Base-by-base conservation (phyloP, 2,888 invertebrate genomes). In the Campoplex nolae region DNA sequence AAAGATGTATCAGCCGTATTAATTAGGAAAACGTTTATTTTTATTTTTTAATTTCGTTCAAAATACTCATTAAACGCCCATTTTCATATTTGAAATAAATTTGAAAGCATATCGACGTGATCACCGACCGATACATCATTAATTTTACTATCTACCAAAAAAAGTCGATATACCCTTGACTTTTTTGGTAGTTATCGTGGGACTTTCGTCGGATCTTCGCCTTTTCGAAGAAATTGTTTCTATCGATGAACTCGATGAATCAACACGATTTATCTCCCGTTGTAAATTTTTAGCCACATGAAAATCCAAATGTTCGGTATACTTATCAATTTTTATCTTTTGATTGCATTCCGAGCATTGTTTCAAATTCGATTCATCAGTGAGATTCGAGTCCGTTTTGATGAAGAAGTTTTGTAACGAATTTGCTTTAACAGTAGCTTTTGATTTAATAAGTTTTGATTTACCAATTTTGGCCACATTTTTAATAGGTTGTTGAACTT, bases 231-330 rank as follows among this genome's bases (percentile, higher is more conserved):
- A 54, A 45, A 23, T 84, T 48, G 65, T 56, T 67, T 71, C 71
- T 32, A 56, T 38, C 65, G 73, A 54, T 51, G 70, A n/a, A 54
- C 35, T 62, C 18, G 79, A 65, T 16, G 79, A 73, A 56, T 70
- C 67, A 48, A 68, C 35, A 0, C 94, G 95, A 92, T 97, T 97
- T 9, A 97, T 92, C 94, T 96, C 96, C 89, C 95, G 95, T 90
- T 96, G 97, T 77, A 99, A 93, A 91, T 96, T 96, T 92, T 97
- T 96, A 7, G 99, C 99, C 90, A 97, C 95, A 94, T 99, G 99
- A 93, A 96, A 98, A 95, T 99, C 98, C 90, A 96, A 94, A 94
- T 98, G 98, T 92, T 98, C 97, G 0, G 95, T 93, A 90, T 97
- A 95, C 85, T 97, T 97, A 86, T 95, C 95, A 4, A 95, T 89